Base-by-base conservation (phyloP, 2,888 invertebrate species). In the Melikaiella ostensackeni region DNA sequence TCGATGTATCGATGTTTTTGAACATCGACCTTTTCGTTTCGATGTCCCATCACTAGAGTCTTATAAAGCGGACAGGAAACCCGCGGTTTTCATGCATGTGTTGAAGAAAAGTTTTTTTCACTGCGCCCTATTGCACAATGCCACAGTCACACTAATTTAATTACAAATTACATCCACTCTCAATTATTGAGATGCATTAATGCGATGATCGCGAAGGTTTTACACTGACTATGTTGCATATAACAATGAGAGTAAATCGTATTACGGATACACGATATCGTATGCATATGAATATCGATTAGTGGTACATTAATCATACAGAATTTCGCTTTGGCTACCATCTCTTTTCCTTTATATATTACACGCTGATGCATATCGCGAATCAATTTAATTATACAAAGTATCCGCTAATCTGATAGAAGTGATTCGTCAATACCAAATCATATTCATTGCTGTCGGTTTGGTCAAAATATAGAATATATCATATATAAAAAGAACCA, bases 391-490 rank as follows among this genome's bases (percentile, higher is more conserved):
- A 66, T 66, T 66, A 66, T 66, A 50, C 66, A 66, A 66, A 66
- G 42, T 66, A 46, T 46, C 27, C 66, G 13, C 27, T 46, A 66
- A 19, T 30, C 19, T 9, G 27, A 66, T 46, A 50, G 66, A 66
- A 66, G 27, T 46, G 30, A 50, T 66, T 66, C 30, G 19, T 66
- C 66, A 27, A 66, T 13, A 13, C 9, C 30, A n/a, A 70, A 50
- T 70, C 50, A 46, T 30, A 70, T 70, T 50, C 46, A 50, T 38
- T 38, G 9, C 30, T 19, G 21, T 50, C 27, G 30, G 46, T 70
- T 70, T 70, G 46, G 70, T 70, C 70, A 70, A 70, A 70, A 70
- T 50, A 70, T 70, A 70, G 70, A 70, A 70, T 70, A 70, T 66
- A 66, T 66, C 19, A 70, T 70, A 70, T 50, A 70, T 70, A 70